phyloP scores from a whole-genome alignment of 2,797 vertebrate genomes.

The Clamator glandarius region DNA sequence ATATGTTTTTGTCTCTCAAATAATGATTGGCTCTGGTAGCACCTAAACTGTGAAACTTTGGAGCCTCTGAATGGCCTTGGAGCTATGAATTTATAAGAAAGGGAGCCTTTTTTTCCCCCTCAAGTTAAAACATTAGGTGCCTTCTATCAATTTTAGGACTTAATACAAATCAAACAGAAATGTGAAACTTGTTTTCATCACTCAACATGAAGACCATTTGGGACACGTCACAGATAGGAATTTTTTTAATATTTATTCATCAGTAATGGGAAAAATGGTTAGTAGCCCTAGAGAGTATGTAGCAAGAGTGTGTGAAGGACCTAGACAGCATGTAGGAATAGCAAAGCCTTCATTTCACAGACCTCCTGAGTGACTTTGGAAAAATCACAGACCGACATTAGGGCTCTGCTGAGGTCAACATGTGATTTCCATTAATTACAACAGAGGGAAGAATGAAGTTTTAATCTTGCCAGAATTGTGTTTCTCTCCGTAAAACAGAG shows the following conservation, averaged over 20 bases:
- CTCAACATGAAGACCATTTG: background rate
- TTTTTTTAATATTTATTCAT: background rate
- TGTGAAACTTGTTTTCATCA: background rate
- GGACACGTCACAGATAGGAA: background rate
- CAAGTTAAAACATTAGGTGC: background rate
- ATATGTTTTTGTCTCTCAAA: constrained; percentile 47
- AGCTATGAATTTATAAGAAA: background rate
- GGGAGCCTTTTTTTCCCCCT: background rate
- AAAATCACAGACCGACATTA: background rate
- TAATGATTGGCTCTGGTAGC: constrained; percentile 27
- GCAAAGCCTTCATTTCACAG: background rate
- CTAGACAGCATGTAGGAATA: background rate
- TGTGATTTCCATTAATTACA: background rate
- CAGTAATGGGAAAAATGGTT: background rate
- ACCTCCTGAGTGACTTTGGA: background rate
- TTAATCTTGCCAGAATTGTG: background rate
- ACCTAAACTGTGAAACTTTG: background rate
- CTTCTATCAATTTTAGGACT: background rate
- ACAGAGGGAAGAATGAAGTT: background rate
- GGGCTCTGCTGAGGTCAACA: background rate
- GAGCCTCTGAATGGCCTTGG: background rate
- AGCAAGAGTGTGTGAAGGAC: background rate
- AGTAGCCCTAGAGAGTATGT: background rate
- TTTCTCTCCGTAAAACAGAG: background rate
- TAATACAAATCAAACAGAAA: background rate